A percentile compares a stretch with the other conserved stretches of the same genome.
phyloP scores from a whole-genome alignment of 2,888 invertebrate species.

The Drosophila tanythrix region DNA sequence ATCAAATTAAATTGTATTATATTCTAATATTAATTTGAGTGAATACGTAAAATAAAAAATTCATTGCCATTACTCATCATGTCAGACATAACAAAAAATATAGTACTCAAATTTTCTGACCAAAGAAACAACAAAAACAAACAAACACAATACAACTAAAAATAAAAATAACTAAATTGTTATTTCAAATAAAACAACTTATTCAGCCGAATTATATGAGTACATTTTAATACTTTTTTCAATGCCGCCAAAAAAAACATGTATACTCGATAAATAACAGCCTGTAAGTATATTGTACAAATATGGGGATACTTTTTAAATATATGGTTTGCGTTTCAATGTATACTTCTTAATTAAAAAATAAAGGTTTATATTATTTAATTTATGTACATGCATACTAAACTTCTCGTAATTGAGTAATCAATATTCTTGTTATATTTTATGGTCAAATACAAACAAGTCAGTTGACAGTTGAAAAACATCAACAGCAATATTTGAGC shows the following conservation, averaged over 20 bases:
- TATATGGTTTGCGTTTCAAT: constrained; percentile 41
- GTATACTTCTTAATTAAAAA: background rate
- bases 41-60: constrained; percentile 33
- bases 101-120: constrained; percentile 37
- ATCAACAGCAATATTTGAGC: background rate
- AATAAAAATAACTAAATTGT: constrained; percentile 15
- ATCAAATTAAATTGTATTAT: background rate
- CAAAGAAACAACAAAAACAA: constrained; percentile 27
- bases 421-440: background rate
- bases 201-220: constrained; percentile 17
- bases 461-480: background rate
- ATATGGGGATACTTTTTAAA: constrained; percentile 5
- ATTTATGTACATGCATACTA: background rate
- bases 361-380: background rate
- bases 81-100: constrained; percentile 47
- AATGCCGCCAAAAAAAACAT: constrained; percentile 54
- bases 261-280: constrained; percentile 35
- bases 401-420: background rate
- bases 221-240: constrained; percentile 43
- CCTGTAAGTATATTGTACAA: constrained; percentile 62
- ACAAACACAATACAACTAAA: constrained; percentile 21
- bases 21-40: background rate
- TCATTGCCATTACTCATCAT: constrained; percentile 65
- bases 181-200: constrained; percentile 12
- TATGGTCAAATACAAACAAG: background rate